A percentile compares a stretch with the other conserved stretches of the same genome.
phyloP scores from a whole-genome alignment of 2,888 invertebrate species.

The Steinernema hermaphroditum region DNA sequence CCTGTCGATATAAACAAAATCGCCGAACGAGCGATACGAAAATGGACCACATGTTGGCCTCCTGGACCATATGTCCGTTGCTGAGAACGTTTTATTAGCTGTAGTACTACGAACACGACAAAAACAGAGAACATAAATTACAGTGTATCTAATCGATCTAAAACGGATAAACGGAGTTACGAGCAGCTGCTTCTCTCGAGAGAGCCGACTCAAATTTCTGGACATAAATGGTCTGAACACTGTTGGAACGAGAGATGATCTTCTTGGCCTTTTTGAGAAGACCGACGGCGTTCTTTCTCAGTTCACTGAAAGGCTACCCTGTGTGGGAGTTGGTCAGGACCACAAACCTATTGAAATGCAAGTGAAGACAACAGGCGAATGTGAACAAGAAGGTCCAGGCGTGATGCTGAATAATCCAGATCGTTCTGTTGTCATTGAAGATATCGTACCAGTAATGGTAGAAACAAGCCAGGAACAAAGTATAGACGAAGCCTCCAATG shows the following conservation, averaged over 20 bases:
- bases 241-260: neutral
- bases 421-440: neutral
- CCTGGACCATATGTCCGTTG: too few relatives aligned
- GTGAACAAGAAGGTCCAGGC: slow-evolving; percentile 14
- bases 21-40: neutral
- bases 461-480: neutral
- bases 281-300: neutral
- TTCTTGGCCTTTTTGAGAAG: neutral
- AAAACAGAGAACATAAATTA: too few relatives aligned
- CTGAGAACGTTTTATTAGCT: too few relatives aligned
- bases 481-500: neutral
- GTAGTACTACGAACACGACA: too few relatives aligned
- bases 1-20: slow-evolving; percentile 1
- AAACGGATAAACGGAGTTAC: too few relatives aligned
- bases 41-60: neutral
- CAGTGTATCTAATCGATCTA: too few relatives aligned
- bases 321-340: neutral
- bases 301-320: neutral
- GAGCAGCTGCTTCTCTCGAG: too few relatives aligned
- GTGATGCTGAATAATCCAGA: slow-evolving; percentile 9
- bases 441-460: slow-evolving; percentile 1
- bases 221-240: too few relatives aligned
- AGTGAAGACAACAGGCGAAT: neutral
- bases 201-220: too few relatives aligned
- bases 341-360: neutral